Base-by-base conservation (phyloP, 2,113 vertebrate species). In the Ictalurus furcatus region DNA sequence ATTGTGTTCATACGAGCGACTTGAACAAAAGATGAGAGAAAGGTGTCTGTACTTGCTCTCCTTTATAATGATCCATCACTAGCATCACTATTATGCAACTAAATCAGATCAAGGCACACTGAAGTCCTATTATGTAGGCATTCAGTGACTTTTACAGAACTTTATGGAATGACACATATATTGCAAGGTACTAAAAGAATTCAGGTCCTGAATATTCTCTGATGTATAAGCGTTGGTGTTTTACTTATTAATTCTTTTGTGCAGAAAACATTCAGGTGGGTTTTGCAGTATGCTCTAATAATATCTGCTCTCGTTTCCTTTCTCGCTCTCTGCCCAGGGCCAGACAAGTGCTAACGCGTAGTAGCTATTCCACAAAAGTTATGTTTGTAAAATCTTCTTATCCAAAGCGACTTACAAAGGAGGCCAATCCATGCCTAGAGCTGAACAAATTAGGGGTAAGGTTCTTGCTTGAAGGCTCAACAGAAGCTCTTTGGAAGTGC, bases 181-280 rank as follows among this genome's bases (percentile, higher is more conserved):
- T 13, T 34, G 17, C 40, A 44, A 44, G 7, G 13, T 59, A 79
- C 30, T 67, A 37, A 65, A 48, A 54, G 40, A 65, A 23, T 80
- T 52, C 40, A n/a, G 28, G 25, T 30, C 48, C 48, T 54, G 56
- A 85, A 67, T 37, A 78, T 80, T 48, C 69, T 80, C 59, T 21
- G 34, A 65, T 37, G 76, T 80, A 69, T 61, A 34, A 13, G 7
- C 30, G 21, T 67, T 69, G 82, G 13, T 17, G 63, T 34, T 67
- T 56, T 69, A 21, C 61, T 54, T 54, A 14, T 54, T 3, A 56
- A 56, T 37, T 54, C 6, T 56, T 87, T 28, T 23, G 5, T 16
- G 48, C 78, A 82, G 58, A 67, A 87, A 87, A 37, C 61, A 87
- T 87, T 54, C 74, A 54, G n/a, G 40, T 67, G 16, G 8, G 34